Base-by-base conservation (phyloP, 2,113 vertebrate genomes). In the Menidia beryllina region DNA sequence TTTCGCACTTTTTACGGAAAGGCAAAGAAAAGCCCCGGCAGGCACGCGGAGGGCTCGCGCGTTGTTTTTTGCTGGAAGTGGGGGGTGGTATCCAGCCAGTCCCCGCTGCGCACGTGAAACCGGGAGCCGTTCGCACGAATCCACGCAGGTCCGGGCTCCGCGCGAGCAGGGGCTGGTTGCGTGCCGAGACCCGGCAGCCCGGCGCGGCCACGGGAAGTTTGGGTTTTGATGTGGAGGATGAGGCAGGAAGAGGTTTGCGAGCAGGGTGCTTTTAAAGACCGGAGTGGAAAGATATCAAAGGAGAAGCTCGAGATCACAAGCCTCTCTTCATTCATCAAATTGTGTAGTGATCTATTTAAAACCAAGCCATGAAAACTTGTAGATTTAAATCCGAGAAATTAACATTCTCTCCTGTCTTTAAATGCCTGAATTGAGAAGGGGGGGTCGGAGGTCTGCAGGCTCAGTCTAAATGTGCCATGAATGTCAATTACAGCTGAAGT, bases 1-100 rank as follows among this genome's bases (percentile, higher is more conserved):
- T 36, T 38, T n/a, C n/a, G 25, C 20, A 25, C 27, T 14, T 0
- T 53, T 50, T 56, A 56, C 60, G 61, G 23, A 17, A 23, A 50
- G 14, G 4, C 19, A 10, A 39, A 43, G 2, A 47, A 15, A n/a
- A 10, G n/a, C 11, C 25, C 19, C 45, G 52, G 54, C 43, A 43
- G 9, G 64, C 19, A 26, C 8, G 13, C 5, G 2, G 51, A 11
- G 27, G 39, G 4, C 62, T 61, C 62, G 43, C 43, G 5, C 69
- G 62, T 60, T 61, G 60, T 20, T 62, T 27, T 30, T 60, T 34
- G n/a, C n/a, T 34, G 30, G 30, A 34, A 10, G 30, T 34, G 30
- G 7, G 73, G 54, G 78, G 72, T 84, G 71, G 82, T 77, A 79
- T 85, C 67, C 53, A 49, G 63, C 34, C 76, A 77, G 66, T 77